Evolutionary conservation across 2,888 invertebrate species (phyloP).

Genomic region (Drosophila leonis): DNA sequence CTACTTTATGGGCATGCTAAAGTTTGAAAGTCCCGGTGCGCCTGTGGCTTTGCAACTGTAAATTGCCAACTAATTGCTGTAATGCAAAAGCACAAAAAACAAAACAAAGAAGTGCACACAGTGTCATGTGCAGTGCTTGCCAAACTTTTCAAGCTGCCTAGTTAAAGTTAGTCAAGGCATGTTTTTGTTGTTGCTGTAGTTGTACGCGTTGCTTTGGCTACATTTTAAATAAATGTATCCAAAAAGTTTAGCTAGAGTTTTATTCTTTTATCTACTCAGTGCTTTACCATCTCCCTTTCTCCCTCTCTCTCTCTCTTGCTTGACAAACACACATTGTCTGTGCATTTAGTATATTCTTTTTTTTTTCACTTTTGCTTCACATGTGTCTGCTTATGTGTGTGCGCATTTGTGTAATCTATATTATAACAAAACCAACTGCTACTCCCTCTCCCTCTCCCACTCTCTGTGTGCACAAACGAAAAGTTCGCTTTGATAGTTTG

Average conservation of each 20-base stretch:
- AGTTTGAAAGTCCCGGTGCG: constrained; percentile 28
- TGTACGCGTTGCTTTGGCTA: constrained; percentile 45
- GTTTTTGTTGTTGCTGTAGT: constrained; percentile 4
- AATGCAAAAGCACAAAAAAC: not conserved
- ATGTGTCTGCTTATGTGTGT: constrained; percentile 13
- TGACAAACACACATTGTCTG: constrained; percentile 27
- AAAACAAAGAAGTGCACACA: not conserved
- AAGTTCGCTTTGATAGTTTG: constrained; percentile 74
- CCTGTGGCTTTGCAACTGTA: constrained; percentile 32
- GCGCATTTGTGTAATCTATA: constrained; percentile 58
- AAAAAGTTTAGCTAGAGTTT: constrained; percentile 68
- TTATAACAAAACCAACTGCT: constrained; percentile 48
- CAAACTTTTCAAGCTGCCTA: constrained; percentile 36
- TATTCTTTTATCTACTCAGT: constrained; percentile 60
- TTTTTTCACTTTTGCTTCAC: constrained; percentile 27
- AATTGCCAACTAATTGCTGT: constrained; percentile 50
- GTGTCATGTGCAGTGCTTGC: constrained; percentile 37
- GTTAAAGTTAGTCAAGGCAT: constrained; percentile 25
- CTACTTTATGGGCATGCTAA: not conserved
- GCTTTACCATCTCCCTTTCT: constrained; percentile 6
- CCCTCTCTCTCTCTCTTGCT: not conserved
- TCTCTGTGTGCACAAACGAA: constrained; percentile 27
- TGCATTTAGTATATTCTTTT: constrained; percentile 19
- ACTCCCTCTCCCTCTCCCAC: not conserved
- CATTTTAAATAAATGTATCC: constrained; percentile 75